Base-by-base conservation (phyloP, 2,888 invertebrate species). In the Creontiades dilutus region DNA sequence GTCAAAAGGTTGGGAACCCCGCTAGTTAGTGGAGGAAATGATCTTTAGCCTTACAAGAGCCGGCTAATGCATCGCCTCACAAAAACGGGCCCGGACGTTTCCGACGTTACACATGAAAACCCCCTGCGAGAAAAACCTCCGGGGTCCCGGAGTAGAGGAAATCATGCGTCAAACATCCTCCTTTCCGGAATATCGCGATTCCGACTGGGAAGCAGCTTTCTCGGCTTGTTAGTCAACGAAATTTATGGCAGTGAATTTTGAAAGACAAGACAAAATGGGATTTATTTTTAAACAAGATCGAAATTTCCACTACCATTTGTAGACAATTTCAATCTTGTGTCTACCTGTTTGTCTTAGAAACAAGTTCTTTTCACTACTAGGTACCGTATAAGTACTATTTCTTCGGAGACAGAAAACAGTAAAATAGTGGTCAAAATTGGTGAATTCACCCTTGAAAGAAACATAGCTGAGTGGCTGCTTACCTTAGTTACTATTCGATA, bases 1-100 rank as follows among this genome's bases (percentile, higher is more conserved):
- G 61, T 27, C 46, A 75, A 75, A n/a, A 86, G 68, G 86, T 68
- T 75, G 86, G 86, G 86, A 86, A 86, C 68, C 61, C 48, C 68
- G 86, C 86, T 86, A 86, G 86, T 86, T 86, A 88, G 80, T 52
- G 48, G 80, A 88, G 88, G 88, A 88, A 88, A 88, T 78, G 88
- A 88, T 88, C 88, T 78, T 88, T 82, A 82, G 82, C 82, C 82
- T 82, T 47, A 82, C 82, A 82, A 82, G 82, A 82, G 23, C 23
- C 82, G 52, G 82, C 82, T 82, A 82, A 82, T 82, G 82, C 82
- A 82, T 52, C 52, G 82, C 52, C 27, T 48, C 82, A 82, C 82
- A 82, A 82, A 82, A 82, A 82, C 82, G 48, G n/a, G 23, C 48
- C 82, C 47, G 46, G 78, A 78, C 78, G 27, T 48, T 27, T 82